Base-by-base conservation (phyloP, 2,113 vertebrate genomes). In the Symphodus melops region DNA sequence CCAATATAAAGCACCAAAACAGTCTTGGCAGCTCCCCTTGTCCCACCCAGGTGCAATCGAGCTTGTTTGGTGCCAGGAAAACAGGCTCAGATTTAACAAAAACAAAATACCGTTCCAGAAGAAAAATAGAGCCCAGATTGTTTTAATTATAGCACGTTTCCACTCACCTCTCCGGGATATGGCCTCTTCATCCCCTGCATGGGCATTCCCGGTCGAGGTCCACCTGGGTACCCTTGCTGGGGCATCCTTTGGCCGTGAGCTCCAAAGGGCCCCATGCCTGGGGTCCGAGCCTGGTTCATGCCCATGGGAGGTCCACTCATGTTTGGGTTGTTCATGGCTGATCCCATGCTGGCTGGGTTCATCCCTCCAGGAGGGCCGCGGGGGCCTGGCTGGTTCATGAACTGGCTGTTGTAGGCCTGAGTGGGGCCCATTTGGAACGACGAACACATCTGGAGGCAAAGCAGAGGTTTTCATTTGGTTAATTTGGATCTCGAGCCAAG, bases 351-450 rank as follows among this genome's bases (percentile, higher is more conserved):
- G 58, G 94, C 95, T 55, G 97, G 97, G 90, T 98, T 98, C 96
- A 99, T 97, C 84, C 94, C 96, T 89, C 96, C 97, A 74, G 97
- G 94, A 25, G 97, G 97, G 37, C 97, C 98, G 62, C 98, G 95
- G 14, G 96, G 96, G 82, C 97, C 97, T 60, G 96, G 94, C 92
- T 99, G 98, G 94, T 96, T 99, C 95, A 99, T 96, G 92, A 98
- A 99, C 94, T 99, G 98, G 95, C 91, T 99, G 91, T 96, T 98
- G 94, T 99, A 99, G 86, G 97, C 93, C 94, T 99, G 98, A 66
- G 95, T 90, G 37, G 97, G 97, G 92, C 97, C 97, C 98, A 99
- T 99, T 96, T 99, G 98, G 94, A 99, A 99, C 91, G 97, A 98
- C 85, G 97, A 97, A 95, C 97, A 97, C 94, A 98, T 96, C 97